Conservation (phyloP, 2,113 vertebrate genomes). For the Psephotus haematonotus region DNA sequence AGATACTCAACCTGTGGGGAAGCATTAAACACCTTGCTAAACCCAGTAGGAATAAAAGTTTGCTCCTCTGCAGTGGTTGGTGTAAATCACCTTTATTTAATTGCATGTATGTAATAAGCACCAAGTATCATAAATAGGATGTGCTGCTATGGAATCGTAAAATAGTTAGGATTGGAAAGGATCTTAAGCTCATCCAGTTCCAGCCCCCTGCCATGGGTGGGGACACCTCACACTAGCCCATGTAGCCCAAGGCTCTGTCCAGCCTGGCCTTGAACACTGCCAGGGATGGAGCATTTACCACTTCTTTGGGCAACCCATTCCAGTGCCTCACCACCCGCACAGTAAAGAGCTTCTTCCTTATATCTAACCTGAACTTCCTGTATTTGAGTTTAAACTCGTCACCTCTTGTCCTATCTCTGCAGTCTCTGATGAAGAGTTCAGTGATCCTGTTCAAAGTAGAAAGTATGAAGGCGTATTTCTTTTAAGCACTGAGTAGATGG, state of each 20-base stretch:
- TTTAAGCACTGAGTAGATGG: fast-evolving
- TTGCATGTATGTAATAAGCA: background rate
- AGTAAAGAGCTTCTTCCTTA: background rate
- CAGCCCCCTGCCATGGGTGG: background rate
- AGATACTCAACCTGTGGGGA: background rate
- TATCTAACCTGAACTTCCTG: background rate
- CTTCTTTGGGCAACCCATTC: background rate
- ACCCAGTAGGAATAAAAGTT: background rate
- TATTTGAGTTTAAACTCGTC: background rate
- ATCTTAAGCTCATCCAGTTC: background rate
- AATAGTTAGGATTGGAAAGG: background rate
- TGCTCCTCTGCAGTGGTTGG: background rate
- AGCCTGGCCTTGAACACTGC: background rate
- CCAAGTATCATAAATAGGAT: background rate
- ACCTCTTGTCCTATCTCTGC: background rate
- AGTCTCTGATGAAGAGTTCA: background rate
- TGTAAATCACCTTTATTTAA: background rate
- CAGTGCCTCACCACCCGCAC: background rate
- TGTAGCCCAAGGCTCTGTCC: background rate
- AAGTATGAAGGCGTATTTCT: background rate
- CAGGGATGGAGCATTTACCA: background rate
- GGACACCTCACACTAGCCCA: background rate
- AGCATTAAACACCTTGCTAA: background rate
- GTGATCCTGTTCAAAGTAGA: background rate
- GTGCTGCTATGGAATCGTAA: background rate